Conservation (phyloP, 2,797 vertebrate genomes). For the Orientallactaga sibirica region DNA sequence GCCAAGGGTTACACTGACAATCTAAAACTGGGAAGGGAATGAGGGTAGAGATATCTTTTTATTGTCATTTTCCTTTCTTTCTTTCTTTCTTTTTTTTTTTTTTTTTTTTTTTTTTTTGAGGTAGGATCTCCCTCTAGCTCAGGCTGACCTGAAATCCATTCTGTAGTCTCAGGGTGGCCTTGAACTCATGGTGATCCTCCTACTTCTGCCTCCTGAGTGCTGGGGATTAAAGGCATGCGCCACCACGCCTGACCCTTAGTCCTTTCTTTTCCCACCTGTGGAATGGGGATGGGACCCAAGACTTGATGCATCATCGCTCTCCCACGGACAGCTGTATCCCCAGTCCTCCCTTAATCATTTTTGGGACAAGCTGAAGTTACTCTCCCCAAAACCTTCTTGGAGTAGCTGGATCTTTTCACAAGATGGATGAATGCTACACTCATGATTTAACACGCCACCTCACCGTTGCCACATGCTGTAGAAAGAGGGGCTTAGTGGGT, state of each 20-base stretch:
- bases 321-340: not conserved
- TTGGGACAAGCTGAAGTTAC: not conserved
- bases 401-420: slow-evolving; percentile 3
- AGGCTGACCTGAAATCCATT: no score
- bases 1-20: not conserved
- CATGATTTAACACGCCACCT: not conserved
- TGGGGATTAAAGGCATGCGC: no score
- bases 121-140: no score
- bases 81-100: not conserved
- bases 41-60: not conserved
- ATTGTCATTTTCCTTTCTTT: not conserved
- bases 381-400: not conserved
- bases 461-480: not conserved
- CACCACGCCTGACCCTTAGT: no score
- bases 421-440: not conserved
- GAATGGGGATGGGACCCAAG: not conserved
- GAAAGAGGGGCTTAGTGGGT: not conserved
- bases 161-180: no score
- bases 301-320: not conserved
- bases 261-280: not conserved
- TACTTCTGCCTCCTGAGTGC: no score
- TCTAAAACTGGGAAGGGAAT: not conserved
- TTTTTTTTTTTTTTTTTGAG: no score
- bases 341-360: not conserved
- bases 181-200: no score